phyloP scores from a whole-genome alignment of 2,113 vertebrate genomes.

The Myrmophylax atrothorax region DNA sequence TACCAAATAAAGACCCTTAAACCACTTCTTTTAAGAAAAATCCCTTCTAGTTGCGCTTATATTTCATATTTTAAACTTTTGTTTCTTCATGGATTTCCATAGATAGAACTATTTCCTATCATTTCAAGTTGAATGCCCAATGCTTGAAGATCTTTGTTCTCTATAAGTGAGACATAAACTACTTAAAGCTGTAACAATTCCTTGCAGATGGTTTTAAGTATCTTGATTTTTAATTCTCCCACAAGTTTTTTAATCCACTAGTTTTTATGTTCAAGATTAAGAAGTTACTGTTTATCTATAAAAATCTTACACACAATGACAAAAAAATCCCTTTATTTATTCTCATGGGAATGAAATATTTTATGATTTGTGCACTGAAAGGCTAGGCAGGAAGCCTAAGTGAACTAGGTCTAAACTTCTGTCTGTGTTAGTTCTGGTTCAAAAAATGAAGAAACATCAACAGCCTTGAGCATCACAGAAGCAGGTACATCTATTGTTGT shows the following conservation, averaged over 20 bases:
- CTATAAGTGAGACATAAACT: accelerated
- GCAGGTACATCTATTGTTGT: background rate
- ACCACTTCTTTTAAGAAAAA: background rate
- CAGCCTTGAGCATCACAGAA: background rate
- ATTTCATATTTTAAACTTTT: background rate
- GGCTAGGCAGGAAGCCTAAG: background rate
- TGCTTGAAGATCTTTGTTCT: background rate
- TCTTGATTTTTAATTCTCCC: background rate
- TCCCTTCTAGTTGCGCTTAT: background rate
- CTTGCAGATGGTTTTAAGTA: background rate
- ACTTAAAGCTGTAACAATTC: background rate
- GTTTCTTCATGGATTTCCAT: background rate
- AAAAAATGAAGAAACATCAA: background rate
- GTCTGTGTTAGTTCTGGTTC: background rate
- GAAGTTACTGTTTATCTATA: background rate
- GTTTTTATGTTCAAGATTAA: background rate
- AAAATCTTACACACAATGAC: background rate
- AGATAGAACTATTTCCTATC: background rate
- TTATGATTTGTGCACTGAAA: background rate
- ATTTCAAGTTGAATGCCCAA: background rate
- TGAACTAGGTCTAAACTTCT: background rate
- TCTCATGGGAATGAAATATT: background rate
- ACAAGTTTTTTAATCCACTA: background rate
- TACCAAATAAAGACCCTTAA: background rate
- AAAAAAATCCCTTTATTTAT: background rate